Evolutionary conservation across 2,888 invertebrate species (phyloP).

Genomic region (Gandaritis pyraliata): DNA sequence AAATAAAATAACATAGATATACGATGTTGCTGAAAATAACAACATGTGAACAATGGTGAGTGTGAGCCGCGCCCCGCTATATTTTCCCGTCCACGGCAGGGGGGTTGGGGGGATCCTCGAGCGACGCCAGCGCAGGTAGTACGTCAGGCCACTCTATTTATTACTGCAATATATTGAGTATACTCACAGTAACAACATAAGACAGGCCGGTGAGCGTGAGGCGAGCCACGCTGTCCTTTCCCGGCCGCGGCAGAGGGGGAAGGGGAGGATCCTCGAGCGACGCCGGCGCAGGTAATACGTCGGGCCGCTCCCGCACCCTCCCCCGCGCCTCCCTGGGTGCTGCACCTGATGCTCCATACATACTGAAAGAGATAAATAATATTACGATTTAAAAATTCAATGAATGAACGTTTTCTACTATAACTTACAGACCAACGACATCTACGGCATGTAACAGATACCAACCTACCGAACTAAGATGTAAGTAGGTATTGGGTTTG

Average conservation of each 20-base stretch:
- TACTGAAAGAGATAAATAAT: slow-evolving; percentile 53
- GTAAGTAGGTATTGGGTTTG: too few species aligned
- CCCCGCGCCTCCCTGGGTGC: slow-evolving; percentile 80
- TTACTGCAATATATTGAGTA: too few species aligned
- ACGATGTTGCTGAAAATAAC: neutral
- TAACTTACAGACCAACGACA: too few species aligned
- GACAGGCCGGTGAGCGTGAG: slow-evolving; percentile 92
- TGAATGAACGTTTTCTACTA: too few species aligned
- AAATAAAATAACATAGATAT: neutral
- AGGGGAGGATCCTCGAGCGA: slow-evolving; percentile 64
- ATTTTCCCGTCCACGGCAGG: too few species aligned
- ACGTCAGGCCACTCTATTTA: too few species aligned
- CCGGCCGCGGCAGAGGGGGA: slow-evolving; percentile 71
- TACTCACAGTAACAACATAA: slow-evolving; percentile 90
- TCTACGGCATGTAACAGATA: too few species aligned
- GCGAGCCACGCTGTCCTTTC: slow-evolving; percentile 92
- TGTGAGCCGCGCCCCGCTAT: too few species aligned
- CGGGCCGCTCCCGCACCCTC: slow-evolving; percentile 77
- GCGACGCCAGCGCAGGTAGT: too few species aligned
- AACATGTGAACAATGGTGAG: too few species aligned
- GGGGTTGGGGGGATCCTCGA: too few species aligned
- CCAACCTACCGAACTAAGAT: too few species aligned
- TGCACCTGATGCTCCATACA: slow-evolving; percentile 83
- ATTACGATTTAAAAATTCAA: neutral
- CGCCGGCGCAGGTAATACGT: slow-evolving; percentile 77